A percentile compares a stretch with the other conserved stretches of the same genome.
Conservation (phyloP, 1,140 invertebrate species). For the Doryteuthis pealeii region DNA sequence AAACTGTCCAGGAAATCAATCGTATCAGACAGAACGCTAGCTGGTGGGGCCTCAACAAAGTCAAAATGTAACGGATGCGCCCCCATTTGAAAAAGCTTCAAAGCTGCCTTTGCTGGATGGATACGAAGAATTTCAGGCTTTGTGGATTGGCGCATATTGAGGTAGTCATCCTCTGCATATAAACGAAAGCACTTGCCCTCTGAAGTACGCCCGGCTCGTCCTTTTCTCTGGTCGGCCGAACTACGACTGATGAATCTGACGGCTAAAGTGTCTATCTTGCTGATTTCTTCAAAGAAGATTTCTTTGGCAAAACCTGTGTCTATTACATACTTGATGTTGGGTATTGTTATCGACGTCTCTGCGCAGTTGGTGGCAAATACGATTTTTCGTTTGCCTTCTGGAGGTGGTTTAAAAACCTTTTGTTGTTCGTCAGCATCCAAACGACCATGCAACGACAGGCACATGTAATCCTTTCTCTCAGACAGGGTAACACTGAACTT, state of each 20-base stretch:
- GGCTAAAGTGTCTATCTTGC: constrained; percentile 40
- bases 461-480: constrained; percentile 20
- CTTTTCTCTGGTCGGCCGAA: constrained; percentile 54
- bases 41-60: constrained; percentile 45
- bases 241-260: constrained; percentile 41
- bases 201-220: constrained; percentile 50
- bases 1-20: constrained; percentile 36
- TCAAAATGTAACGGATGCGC: constrained; percentile 45
- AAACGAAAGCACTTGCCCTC: constrained; percentile 51
- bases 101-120: constrained; percentile 43
- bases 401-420: constrained; percentile 43
- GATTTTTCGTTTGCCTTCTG: constrained; percentile 44
- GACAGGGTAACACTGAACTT: constrained; percentile 24
- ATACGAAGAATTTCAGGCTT: constrained; percentile 50
- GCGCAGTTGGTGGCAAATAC: constrained; percentile 58
- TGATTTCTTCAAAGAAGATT: constrained; percentile 46
- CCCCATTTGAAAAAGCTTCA: constrained; percentile 46
- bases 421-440: constrained; percentile 94
- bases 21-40: constrained; percentile 36
- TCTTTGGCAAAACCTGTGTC: constrained; percentile 55
- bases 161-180: constrained; percentile 42
- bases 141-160: constrained; percentile 32
- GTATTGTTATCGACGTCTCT: constrained; percentile 58
- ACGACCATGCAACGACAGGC: constrained; percentile 87
- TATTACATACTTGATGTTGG: constrained; percentile 54